Base-by-base conservation (phyloP, 2,888 invertebrate genomes). In the Elysia crispata region DNA sequence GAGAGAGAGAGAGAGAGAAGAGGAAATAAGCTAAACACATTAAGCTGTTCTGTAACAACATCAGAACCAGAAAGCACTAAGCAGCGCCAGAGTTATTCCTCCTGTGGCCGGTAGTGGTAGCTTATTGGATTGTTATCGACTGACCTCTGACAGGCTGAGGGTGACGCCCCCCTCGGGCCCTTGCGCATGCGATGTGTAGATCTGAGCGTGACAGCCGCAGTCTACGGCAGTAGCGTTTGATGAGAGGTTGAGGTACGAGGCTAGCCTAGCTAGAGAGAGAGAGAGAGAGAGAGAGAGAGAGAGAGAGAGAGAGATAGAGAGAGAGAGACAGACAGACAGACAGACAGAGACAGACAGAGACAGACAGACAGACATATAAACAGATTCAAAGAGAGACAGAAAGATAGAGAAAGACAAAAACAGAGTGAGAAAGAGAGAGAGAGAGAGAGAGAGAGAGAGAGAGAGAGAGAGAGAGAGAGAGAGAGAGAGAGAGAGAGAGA, bases 391-490 rank as follows among this genome's bases (percentile, higher is more conserved):
- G 28, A 60, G 33, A 31, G 13, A 23, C 15, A 72, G 28, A 13
- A 50, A 72, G 18, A 1, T 30, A 60, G 30, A 60, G 5, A 74
- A 60, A 25, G 15, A n/a, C 0, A 1, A 66, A 50, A 49, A 28
- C 23, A 33, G 5, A 70, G 18, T 15, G 70, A 70, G 1, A 41
- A 41, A 41, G 33, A 41, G 70, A 70, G 33, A 41, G 70, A 70
- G n/a, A 41, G 70, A 70, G 18, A 41, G 33, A 70, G 18, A 41
- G 70, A 70, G 15, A 41, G 70, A 70, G n/a, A 50, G 50, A 72
- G 8, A 50, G 50, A 72, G n/a, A 50, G 50, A 50, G 3, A 28
- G 23, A 72, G 15, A 50, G 49, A 72, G 5, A 50, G 20, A 72
- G 15, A 50, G 49, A 50, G 28, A 50, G 20, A 72, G 15, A 50